Base-by-base conservation (phyloP, 2,888 invertebrate species). In the Diarsia rubi region DNA sequence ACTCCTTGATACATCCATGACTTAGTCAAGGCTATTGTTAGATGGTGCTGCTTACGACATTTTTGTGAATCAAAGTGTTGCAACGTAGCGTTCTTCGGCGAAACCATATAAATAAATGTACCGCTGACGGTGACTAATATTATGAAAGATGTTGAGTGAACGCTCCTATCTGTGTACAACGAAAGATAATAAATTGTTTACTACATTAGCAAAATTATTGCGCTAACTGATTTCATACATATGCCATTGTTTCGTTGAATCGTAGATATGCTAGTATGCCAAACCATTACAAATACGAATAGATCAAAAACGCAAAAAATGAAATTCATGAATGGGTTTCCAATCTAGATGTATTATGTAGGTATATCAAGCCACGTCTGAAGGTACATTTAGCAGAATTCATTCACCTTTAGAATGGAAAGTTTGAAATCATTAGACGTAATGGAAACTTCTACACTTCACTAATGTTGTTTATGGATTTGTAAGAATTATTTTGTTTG, bases 51-150 rank as follows among this genome's bases (percentile, higher is more conserved):
- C 73, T 86, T 79, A 86, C 83, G 81, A 86, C 82, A 84, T 86
- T 86, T 84, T 87, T 84, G 83, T 87, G 80, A 82, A 84, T 87
- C 86, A 78, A 87, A 85, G 81, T 83, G 87, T 87, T 88, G 81
- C 84, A 87, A 83, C 73, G 74, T 79, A 84, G 66, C 75, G 86
- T 77, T 80, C 84, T 79, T 86, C 86, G 74, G 52, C 67, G 85
- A 83, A 86, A 65, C 73, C 79, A 80, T 86, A 79, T 86, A 81
- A 82, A 88, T 88, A 83, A 87, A 86, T 83, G 80, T 82, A 78
- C 75, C 62, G 73, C 70, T 81, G 79, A 57, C 79, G 79, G 79
- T 89, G 87, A 88, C 84, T 88, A 86, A 89, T 85, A 78, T 88
- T 86, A 83, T 85, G 79, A 86, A 79, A 88, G 83, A 88, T 81